Evolutionary conservation across 2,888 invertebrate genomes (phyloP).

Genomic region (Therioaphis trifolii): DNA sequence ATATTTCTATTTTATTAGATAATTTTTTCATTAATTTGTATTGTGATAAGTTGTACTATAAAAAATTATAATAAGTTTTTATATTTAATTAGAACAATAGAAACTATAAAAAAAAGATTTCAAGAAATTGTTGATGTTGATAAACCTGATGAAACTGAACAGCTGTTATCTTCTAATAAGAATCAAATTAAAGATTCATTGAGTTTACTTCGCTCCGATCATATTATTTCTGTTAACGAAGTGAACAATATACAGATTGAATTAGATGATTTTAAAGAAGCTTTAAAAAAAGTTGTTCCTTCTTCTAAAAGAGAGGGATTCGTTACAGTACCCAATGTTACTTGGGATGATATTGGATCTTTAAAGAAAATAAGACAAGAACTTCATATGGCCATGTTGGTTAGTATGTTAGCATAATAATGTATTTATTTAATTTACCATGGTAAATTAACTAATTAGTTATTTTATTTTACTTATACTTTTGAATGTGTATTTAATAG

Average conservation of each 20-base stretch:
- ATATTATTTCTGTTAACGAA: conserved; percentile 14
- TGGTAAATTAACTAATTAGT: not conserved
- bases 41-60: too few relatives aligned
- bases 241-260: conserved; percentile 70
- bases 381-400: conserved; percentile 88
- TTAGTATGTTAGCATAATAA: conserved; percentile 68
- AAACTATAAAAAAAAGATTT: conserved; percentile 45
- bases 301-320: conserved; percentile 97
- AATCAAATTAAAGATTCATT: conserved; percentile 35
- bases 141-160: conserved; percentile 22
- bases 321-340: conserved; percentile 95
- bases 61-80: conserved; percentile 2
- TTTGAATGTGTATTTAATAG: too few relatives aligned
- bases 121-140: not conserved
- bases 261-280: conserved; percentile 81
- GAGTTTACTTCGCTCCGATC: conserved; percentile 26
- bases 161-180: not conserved
- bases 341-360: conserved; percentile 97
- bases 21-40: too few relatives aligned
- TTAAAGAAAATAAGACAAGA: conserved; percentile 88
- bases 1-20: too few relatives aligned
- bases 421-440: not conserved
- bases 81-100: conserved; percentile 55
- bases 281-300: conserved; percentile 86
- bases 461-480: too few relatives aligned